phyloP scores from a whole-genome alignment of 2,888 invertebrate species.

The Helicoverpa assulta region DNA sequence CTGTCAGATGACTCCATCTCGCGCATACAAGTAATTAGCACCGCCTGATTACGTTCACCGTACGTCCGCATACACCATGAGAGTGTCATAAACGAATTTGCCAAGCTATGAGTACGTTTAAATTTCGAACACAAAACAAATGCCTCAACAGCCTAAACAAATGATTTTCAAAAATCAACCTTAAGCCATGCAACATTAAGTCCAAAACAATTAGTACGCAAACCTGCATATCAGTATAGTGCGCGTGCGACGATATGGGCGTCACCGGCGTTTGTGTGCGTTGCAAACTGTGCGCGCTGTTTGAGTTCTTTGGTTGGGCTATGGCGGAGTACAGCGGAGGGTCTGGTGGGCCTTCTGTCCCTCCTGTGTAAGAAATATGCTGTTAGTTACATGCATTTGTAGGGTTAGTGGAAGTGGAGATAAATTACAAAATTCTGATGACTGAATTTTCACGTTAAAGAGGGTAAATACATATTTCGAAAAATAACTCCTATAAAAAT shows the following conservation, averaged over 20 bases:
- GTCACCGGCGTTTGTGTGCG: slow-evolving; percentile 80
- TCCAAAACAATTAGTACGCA: slow-evolving; percentile 56
- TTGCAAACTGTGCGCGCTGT: slow-evolving; percentile 80
- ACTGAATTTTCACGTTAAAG: no score
- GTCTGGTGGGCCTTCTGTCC: slow-evolving; percentile 80
- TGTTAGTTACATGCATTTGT: slow-evolving; percentile 50
- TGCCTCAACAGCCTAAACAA: no score
- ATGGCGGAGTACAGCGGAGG: slow-evolving; percentile 83
- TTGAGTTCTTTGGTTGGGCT: slow-evolving; percentile 79
- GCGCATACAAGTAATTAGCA: no score
- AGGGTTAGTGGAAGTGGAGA: background rate
- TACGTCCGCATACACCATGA: no score
- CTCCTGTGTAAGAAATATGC: slow-evolving; percentile 68
- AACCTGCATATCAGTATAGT: slow-evolving; percentile 83
- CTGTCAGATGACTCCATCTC: no score
- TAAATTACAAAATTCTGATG: no score
- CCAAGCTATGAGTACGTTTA: no score
- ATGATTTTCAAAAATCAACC: background rate
- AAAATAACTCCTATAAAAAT: no score
- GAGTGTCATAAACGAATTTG: no score
- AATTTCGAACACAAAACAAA: no score
- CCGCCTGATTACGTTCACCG: no score
- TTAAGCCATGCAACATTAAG: background rate
- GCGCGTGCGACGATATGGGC: slow-evolving; percentile 77
- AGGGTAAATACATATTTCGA: no score